A percentile compares a stretch with the other conserved stretches of the same genome.
Evolutionary conservation across 2,888 invertebrate species (phyloP).

Genomic region (Habroteleia sp.): DNA sequence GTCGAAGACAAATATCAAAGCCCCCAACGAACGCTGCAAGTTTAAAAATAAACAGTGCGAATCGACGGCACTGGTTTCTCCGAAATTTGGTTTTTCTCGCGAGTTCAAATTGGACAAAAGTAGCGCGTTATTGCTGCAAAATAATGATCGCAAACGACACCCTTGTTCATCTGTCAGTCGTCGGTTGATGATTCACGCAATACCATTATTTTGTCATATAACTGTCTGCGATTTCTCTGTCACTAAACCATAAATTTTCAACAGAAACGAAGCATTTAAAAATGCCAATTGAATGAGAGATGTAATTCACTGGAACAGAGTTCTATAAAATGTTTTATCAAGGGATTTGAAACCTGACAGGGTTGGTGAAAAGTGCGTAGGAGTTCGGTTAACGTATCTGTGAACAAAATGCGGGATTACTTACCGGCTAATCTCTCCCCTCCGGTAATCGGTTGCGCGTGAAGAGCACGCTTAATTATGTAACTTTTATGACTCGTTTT

Average conservation of each 20-base stretch:
- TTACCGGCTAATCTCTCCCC: constrained; percentile 56
- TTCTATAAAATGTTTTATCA: constrained; percentile 1
- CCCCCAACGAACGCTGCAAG: constrained; percentile 24
- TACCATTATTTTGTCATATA: not conserved
- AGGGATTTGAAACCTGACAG: constrained; percentile 47
- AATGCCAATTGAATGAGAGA: no score
- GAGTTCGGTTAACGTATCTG: constrained; percentile 61
- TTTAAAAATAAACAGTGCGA: constrained; percentile 65
- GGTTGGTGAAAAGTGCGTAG: constrained; percentile 71
- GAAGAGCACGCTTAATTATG: constrained; percentile 70
- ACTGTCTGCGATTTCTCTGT: not conserved
- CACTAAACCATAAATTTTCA: no score
- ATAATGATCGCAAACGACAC: constrained; percentile 24
- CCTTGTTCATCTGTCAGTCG: constrained; percentile 27
- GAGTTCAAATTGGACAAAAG: not conserved
- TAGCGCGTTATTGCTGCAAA: constrained; percentile 1
- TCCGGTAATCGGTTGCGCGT: constrained; percentile 57
- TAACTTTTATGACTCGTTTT: constrained; percentile 74
- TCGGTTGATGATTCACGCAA: constrained; percentile 3
- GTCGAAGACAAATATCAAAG: constrained; percentile 29
- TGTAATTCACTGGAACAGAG: not conserved
- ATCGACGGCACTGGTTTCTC: constrained; percentile 53
- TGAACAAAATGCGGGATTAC: constrained; percentile 32
- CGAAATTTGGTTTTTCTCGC: not conserved
- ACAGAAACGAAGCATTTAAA: not conserved